phyloP scores from a whole-genome alignment of 2,113 vertebrate species.

The Dendrocopos noguchii region DNA sequence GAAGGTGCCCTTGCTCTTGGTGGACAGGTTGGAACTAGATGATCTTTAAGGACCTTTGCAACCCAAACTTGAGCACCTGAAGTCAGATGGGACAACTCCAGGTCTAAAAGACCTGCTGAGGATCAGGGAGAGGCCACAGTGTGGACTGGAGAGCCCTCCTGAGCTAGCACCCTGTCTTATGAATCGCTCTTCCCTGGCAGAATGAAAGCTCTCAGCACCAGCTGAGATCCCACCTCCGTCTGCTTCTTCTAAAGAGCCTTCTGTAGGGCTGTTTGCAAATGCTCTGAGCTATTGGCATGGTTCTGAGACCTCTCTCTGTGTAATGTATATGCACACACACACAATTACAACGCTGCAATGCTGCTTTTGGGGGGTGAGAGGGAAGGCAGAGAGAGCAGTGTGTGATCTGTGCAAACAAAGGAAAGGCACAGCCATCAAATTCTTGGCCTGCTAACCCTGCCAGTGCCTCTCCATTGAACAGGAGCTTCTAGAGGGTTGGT shows the following conservation, averaged over 20 bases:
- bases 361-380: constrained; percentile 2
- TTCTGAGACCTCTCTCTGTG: not conserved
- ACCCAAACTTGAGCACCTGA: accelerated
- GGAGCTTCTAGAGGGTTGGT: not conserved
- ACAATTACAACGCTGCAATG: not conserved
- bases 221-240: constrained; percentile 17
- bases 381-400: not conserved
- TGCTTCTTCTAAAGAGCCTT: not conserved
- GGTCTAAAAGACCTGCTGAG: not conserved
- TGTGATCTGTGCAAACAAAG: constrained; percentile 31
- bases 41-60: not conserved
- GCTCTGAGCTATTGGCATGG: constrained; percentile 56
- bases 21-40: not conserved
- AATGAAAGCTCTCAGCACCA: not conserved
- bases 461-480: constrained; percentile 10
- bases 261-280: constrained; percentile 41
- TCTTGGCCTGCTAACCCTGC: constrained; percentile 30
- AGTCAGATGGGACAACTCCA: not conserved
- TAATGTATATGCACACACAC: not conserved
- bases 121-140: not conserved
- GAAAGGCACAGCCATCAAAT: not conserved
- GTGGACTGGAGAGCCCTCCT: not conserved
- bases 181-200: not conserved
- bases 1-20: too few species aligned
- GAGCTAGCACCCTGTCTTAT: not conserved